Base-by-base conservation (phyloP, 2,797 vertebrate species). In the Parambassis ranga region DNA sequence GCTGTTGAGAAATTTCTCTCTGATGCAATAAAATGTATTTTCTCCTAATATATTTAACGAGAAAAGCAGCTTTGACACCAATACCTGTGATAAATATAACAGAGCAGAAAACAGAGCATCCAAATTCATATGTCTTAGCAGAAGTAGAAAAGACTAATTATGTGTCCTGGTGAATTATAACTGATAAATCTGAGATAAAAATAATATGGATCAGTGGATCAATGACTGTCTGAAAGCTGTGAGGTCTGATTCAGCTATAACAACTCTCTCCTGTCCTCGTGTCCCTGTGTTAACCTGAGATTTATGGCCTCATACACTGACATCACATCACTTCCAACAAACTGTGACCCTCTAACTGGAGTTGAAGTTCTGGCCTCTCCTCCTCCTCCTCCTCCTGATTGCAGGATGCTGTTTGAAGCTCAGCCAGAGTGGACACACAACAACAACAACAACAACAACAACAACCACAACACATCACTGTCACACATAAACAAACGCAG, bases 371-470 rank as follows among this genome's bases (percentile, higher is more conserved):
- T 50, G 57, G 15, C 24, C 5, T 67, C 14, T 61, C 5, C 31
- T 35, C 10, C 2, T 49, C 47, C 8, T 7, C 6, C 43, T n/a
- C n/a, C n/a, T n/a, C n/a, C n/a, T n/a, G n/a, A n/a, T 38, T 23
- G 20, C 14, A 20, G 38, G 53, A 32, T 71, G 46, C 42, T 67
- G 47, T 72, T 75, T n/a, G n/a, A n/a, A n/a, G n/a, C n/a, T n/a
- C n/a, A n/a, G n/a, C 60, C 52, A 10, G 52, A 7, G 58, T 56
- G 61, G 24, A 27, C 2, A 28, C 1, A 20, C 57, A 24, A 26
- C 49, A 39, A 33, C 72, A 55, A 20, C n/a, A 71, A 20, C 46
- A 52, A 30, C 47, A 52, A 20, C 57, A 24, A 26, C 49, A 39
- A 33, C 72, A 55, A 20, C n/a, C 71, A 20, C 46, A 52, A 30